Evolutionary conservation across 2,113 vertebrate genomes (phyloP).

Genomic region (Perca flavescens): DNA sequence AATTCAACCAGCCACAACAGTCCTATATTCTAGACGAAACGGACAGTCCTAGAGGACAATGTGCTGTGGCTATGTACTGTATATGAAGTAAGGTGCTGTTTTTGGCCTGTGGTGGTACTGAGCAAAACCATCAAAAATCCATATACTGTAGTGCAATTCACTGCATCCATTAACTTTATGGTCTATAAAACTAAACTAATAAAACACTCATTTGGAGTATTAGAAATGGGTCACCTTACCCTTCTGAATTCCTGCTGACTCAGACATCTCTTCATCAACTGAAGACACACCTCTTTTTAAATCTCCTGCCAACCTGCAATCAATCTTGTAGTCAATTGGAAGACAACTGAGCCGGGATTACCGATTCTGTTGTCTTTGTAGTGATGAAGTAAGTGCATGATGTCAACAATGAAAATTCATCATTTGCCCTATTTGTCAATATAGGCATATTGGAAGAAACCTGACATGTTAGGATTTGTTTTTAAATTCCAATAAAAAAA

Average conservation of each 20-base stretch:
- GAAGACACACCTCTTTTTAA: slow-evolving; percentile 35
- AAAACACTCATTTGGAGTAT: slow-evolving; percentile 64
- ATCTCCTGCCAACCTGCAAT: slow-evolving; percentile 50
- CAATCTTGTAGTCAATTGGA: slow-evolving; percentile 37
- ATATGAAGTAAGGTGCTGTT: slow-evolving; percentile 10
- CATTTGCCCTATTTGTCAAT: neutral
- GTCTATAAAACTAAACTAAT: slow-evolving; percentile 64
- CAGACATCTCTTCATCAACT: slow-evolving; percentile 40
- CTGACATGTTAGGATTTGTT: neutral
- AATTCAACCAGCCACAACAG: slow-evolving; percentile 33
- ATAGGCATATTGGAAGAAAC: neutral
- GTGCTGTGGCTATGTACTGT: slow-evolving; percentile 2
- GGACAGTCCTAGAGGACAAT: neutral
- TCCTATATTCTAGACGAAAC: neutral
- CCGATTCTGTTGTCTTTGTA: slow-evolving; percentile 1
- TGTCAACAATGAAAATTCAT: neutral
- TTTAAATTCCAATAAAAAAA: neutral
- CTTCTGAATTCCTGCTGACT: slow-evolving; percentile 57
- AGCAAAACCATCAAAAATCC: slow-evolving; percentile 12
- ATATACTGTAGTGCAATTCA: slow-evolving; percentile 28
- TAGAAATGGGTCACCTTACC: slow-evolving; percentile 67
- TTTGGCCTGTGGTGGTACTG: slow-evolving; percentile 19
- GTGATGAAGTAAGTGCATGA: neutral
- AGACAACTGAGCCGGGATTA: neutral
- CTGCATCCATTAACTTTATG: slow-evolving; percentile 56